Percentiles rank a stretch among this genome's conserved stretches.
phyloP scores from a whole-genome alignment of 2,113 vertebrate species.

The Anser cygnoides region DNA sequence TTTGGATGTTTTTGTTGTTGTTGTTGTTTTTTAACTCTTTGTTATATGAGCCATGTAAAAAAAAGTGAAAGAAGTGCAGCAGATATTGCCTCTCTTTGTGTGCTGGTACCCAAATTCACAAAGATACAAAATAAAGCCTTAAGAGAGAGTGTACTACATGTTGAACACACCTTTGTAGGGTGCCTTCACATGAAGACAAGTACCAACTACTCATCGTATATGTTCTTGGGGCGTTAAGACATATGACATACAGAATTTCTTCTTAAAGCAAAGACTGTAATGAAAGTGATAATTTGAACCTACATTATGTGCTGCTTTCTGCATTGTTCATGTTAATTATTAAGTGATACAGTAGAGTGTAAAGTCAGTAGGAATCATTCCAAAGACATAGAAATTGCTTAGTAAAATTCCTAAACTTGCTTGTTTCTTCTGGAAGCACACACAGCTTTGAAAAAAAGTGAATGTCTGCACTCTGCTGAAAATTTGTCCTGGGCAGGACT shows the following conservation, averaged over 20 bases:
- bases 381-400: background rate
- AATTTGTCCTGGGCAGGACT: background rate
- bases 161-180: background rate
- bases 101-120: background rate
- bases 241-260: background rate
- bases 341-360: background rate
- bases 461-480: background rate
- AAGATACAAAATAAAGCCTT: background rate
- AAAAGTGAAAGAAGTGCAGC: background rate
- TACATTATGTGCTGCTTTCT: background rate
- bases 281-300: background rate
- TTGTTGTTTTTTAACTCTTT: background rate
- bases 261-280: background rate
- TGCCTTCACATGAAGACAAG: background rate
- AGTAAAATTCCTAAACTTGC: background rate
- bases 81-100: background rate
- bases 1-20: background rate
- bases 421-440: background rate
- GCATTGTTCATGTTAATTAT: background rate
- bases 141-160: background rate
- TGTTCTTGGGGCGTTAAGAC: background rate
- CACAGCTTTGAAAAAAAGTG: background rate
- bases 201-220: background rate
- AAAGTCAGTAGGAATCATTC: background rate
- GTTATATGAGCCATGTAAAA: background rate